phyloP scores from a whole-genome alignment of 2,797 vertebrate genomes.

The Neosilurus hyrtlii region DNA sequence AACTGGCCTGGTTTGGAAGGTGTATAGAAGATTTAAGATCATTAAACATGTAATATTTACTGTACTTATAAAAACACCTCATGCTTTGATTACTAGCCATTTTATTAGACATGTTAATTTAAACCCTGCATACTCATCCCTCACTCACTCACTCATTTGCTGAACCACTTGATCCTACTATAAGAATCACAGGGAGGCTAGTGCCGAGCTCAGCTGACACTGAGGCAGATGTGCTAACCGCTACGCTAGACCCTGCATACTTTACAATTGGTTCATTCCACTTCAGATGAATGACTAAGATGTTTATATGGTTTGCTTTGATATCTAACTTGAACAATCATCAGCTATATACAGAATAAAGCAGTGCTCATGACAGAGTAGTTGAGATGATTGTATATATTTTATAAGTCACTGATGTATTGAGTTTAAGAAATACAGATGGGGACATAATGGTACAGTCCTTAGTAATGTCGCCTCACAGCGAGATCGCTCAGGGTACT shows the following conservation, averaged over 20 bases:
- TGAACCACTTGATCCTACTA: no score
- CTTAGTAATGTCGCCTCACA: no score
- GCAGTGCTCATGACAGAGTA: neutral
- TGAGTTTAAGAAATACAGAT: neutral
- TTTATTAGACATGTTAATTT: neutral
- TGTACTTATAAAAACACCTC: neutral
- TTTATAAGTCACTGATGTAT: neutral
- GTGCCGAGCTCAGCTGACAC: no score
- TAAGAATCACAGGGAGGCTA: no score
- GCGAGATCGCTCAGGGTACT: no score
- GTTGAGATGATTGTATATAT: neutral
- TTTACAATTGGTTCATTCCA: neutral
- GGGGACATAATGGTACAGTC: no score
- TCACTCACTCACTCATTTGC: no score
- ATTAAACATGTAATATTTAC: neutral
- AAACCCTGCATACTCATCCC: no score
- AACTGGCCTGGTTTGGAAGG: neutral
- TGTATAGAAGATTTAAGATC: neutral
- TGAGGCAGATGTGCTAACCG: no score
- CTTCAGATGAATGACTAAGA: neutral
- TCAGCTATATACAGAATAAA: neutral
- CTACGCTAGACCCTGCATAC: neutral
- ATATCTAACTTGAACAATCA: neutral
- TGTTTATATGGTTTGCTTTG: neutral
- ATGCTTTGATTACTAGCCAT: neutral